phyloP scores from a whole-genome alignment of 2,888 invertebrate species.

The Ptychoptera contaminata region DNA sequence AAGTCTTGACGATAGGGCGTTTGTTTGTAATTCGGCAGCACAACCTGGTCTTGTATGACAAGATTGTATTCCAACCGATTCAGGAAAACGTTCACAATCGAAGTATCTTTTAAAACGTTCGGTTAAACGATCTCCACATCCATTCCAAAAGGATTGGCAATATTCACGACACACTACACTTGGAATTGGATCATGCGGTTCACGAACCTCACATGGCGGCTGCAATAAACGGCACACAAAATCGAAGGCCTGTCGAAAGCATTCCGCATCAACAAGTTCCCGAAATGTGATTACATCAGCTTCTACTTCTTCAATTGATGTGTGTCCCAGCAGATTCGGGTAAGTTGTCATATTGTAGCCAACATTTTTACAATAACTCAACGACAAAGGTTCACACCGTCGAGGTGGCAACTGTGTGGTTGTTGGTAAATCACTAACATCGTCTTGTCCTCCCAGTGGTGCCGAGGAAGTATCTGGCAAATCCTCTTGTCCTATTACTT shows the following conservation, averaged over 20 bases:
- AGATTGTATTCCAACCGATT: conserved; percentile 55
- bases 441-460: conserved; percentile 19
- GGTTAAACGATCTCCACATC: conserved; percentile 62
- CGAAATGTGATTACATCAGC: conserved; percentile 68
- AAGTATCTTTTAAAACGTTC: conserved; percentile 52
- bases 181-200: conserved; percentile 35
- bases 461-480: conserved; percentile 26
- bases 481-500: conserved; percentile 27
- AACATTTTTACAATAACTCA: conserved; percentile 53
- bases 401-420: conserved; percentile 36
- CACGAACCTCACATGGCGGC: conserved; percentile 56
- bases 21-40: conserved; percentile 52
- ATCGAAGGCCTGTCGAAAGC: conserved; percentile 74
- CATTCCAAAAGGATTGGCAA: conserved; percentile 68
- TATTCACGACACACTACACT: conserved; percentile 52
- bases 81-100: conserved; percentile 66
- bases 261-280: conserved; percentile 80
- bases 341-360: conserved; percentile 69
- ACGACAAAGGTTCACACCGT: conserved; percentile 48
- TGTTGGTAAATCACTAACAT: conserved; percentile 26
- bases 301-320: conserved; percentile 41
- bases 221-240: conserved; percentile 78
- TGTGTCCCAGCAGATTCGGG: conserved; percentile 56
- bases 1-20: conserved; percentile 58
- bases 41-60: conserved; percentile 74